These are phyloP conservation scores for Coregonus sp. DNA, from an alignment of 2,797 vertebrate species.

Conservation along the genomic window DNA sequence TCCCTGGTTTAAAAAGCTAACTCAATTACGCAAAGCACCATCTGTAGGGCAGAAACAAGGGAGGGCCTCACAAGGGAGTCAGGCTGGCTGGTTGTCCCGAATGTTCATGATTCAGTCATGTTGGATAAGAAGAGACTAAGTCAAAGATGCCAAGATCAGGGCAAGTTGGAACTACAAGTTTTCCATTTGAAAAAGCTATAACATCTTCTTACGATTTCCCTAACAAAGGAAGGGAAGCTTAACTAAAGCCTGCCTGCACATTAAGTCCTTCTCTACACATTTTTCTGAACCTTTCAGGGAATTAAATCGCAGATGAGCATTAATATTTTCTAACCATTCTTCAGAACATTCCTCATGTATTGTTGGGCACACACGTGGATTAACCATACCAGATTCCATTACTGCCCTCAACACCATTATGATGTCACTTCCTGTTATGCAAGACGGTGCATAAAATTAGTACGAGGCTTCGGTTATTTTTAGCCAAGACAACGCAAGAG, in stretches of 20 bases:
- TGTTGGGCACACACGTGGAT: not conserved
- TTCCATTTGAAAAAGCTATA: not conserved
- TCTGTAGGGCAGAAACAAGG: constrained; percentile 49
- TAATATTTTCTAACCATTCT: not conserved
- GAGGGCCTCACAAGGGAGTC: constrained; percentile 36
- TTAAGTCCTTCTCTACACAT: not conserved
- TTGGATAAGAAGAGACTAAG: not conserved
- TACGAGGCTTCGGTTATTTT: constrained; percentile 54
- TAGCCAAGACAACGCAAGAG: constrained; percentile 13
- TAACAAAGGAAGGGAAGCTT: not conserved
- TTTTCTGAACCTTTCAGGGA: too few relatives aligned
- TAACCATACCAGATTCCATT: constrained; percentile 30
- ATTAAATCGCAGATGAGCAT: not conserved
- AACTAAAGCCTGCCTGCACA: not conserved
- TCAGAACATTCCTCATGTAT: not conserved
- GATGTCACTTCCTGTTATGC: constrained; percentile 49
- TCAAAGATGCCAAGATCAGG: not conserved
- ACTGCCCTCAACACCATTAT: constrained; percentile 32
- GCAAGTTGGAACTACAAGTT: constrained; percentile 17
- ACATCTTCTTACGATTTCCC: not conserved
- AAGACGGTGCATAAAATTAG: constrained; percentile 11
- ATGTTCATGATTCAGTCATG: constrained; percentile 52
- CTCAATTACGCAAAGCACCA: constrained; percentile 60
- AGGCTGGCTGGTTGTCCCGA: constrained; percentile 14
- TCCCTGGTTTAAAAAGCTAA: constrained; percentile 63